These are phyloP conservation scores for Pachydiplax longipennis DNA, from an alignment of 2,888 invertebrate species.

Conservation along the genomic window DNA sequence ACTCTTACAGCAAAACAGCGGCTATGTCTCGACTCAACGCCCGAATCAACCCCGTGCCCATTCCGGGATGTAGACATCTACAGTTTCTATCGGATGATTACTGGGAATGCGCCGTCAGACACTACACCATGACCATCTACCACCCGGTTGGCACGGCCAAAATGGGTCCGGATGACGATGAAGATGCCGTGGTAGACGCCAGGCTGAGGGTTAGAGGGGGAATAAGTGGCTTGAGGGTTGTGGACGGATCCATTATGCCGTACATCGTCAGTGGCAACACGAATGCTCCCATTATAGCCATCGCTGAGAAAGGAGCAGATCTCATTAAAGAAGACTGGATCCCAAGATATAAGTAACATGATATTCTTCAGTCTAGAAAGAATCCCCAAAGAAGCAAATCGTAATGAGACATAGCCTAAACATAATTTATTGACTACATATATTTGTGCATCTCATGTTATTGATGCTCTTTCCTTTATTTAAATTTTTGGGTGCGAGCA, in stretches of 20 bases:
- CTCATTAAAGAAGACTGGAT: slow-evolving; percentile 80
- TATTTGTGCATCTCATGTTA: no score
- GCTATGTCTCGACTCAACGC: slow-evolving; percentile 80
- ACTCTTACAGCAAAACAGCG: slow-evolving; percentile 75
- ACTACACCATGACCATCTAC: slow-evolving; percentile 82
- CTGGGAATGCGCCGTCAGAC: slow-evolving; percentile 85
- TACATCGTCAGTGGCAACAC: slow-evolving; percentile 88
- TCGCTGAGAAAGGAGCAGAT: slow-evolving; percentile 88
- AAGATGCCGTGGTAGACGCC: slow-evolving; percentile 80
- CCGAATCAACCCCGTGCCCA: slow-evolving; percentile 69
- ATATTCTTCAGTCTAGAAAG: no score
- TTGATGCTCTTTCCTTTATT: no score
- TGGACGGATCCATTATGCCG: slow-evolving; percentile 89
- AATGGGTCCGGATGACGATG: slow-evolving; percentile 82
- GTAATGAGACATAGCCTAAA: no score
- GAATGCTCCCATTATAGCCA: slow-evolving; percentile 89
- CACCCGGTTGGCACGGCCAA: slow-evolving; percentile 86
- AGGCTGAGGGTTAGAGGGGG: slow-evolving; percentile 75
- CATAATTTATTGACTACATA: no score
- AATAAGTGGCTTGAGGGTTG: slow-evolving; percentile 77
- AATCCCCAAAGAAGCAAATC: no score
- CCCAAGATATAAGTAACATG: no score
- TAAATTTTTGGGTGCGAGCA: no score
- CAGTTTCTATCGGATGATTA: slow-evolving; percentile 80
- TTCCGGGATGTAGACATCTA: slow-evolving; percentile 77